Base-by-base conservation (phyloP, 2,888 invertebrate species). In the Caradrina kadenii region DNA sequence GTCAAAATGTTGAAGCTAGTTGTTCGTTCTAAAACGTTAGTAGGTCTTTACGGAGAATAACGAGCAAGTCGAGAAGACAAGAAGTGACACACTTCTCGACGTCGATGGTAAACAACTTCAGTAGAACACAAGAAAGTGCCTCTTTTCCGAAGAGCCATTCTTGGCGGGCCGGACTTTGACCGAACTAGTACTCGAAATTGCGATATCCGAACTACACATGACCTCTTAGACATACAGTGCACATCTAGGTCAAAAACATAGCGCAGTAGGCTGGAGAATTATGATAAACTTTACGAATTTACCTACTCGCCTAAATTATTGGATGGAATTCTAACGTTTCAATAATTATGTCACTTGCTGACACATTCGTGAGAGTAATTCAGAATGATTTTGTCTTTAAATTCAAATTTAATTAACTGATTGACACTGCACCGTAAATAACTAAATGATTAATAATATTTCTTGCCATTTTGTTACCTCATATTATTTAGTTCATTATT, bases 201-300 rank as follows among this genome's bases (percentile, higher is more conserved):
- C 63, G 65, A 77, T 79, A 74, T 62, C 59, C 59, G 42, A 74
- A 55, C 62, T 58, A 63, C 69, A 73, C 45, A 77, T 63, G 66
- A 70, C 80, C 76, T 72, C 63, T 68, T 45, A 79, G 45, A 56
- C 26, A 61, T 53, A 76, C 56, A 58, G 22, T 62, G 73, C 66
- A 76, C 53, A 76, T 66, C 39, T 72, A 58, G 79, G 79, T 76
- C 81, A 79, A 69, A 79, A 76, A 72, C 66, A 67, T 15, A 69
- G 63, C 58, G 50, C 58, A 67, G 63, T 53, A 45, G 39, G 55
- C 55, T 17, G 59, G 61, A 64, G 65, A 63, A 45, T 68, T 55
- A 56, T 56, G 42, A 59, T 65, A 63, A 69, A 55, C 49, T 21
- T 62, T 35, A 58, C 26, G 59, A 56, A 65, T 63, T 50, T 45